Percentiles rank a stretch among this genome's conserved stretches.
phyloP scores from a whole-genome alignment of 2,797 vertebrate species.

The Steatocranus sp. region DNA sequence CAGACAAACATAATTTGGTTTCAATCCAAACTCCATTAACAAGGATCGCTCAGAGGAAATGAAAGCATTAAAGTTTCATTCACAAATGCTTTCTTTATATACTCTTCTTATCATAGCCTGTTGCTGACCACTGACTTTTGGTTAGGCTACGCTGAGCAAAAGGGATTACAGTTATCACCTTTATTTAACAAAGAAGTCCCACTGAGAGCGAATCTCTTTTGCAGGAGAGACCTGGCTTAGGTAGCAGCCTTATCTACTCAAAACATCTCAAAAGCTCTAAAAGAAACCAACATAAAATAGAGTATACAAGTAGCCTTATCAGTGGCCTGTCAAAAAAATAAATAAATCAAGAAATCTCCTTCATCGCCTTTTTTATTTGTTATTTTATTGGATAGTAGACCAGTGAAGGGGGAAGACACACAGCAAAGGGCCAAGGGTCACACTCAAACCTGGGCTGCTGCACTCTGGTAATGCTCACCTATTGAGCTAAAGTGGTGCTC shows the following conservation, averaged over 20 bases:
- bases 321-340: background rate
- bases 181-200: background rate
- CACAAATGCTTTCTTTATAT: background rate
- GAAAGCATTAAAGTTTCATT: background rate
- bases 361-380: background rate
- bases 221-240: background rate
- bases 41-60: background rate
- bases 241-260: background rate
- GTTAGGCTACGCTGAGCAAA: background rate
- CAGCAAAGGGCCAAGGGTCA: background rate
- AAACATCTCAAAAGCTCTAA: background rate
- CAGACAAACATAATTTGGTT: background rate
- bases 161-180: background rate
- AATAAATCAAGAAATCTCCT: background rate
- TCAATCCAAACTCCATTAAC: background rate
- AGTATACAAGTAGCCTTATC: background rate
- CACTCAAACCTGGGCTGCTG: background rate
- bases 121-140: background rate
- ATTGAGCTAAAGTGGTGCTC: background rate
- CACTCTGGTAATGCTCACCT: background rate
- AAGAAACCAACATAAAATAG: fast-evolving
- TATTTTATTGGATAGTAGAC: background rate
- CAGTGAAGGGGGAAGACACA: background rate
- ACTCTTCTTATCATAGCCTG: background rate
- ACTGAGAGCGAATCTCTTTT: background rate